Evolutionary conservation across 2,797 vertebrate species (phyloP), one percentile per base, ranked within the genome.

Genomic region (Dicrostonyx torquatus): DNA sequence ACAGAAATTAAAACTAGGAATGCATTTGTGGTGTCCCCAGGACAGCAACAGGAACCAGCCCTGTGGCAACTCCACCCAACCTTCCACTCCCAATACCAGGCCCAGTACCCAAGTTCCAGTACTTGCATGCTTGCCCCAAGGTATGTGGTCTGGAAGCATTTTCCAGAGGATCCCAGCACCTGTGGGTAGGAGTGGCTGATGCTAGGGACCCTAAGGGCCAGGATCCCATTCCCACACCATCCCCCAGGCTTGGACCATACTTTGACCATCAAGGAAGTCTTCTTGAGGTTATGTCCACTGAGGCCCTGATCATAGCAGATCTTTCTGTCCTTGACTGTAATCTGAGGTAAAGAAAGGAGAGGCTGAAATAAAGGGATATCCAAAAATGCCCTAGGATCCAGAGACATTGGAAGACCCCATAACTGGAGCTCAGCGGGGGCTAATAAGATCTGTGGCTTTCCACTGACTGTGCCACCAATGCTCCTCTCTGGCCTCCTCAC

Each of bases 201-300:
- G 45, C 40, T 22, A 43, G 53, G 43, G 11, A 76, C 11, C 6
- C 50, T n/a, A 48, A 34, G 72, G 29, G 18, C 72, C 55, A 73
- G n/a, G 12, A 13, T 40, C 15, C 14, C 62, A 12, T 15, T 14
- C 80, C 37, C 0, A 0, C 1, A 0, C 1, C 34, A 86, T 55
- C 48, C n/a, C 83, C 48, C 22, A 70, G 58, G 2, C n/a, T 34
- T 13, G 62, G 58, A 34, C 22, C 20, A 4, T 79, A 98, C 98
- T 90, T 97, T 97, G 34, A 97, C 0, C 5, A 43, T 13, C 31
- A 97, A 3, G 1, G 98, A 91, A 6, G 95, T 96, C 86, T 91
- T 96, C 91, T 92, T 22, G 24, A 97, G 89, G 50, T 97, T 68
- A 29, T 94, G 91, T 34, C 98, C 98, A 73, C 95, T 97, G 50